Conservation (phyloP, 2,888 invertebrate species). For the Apamea epomidion region DNA sequence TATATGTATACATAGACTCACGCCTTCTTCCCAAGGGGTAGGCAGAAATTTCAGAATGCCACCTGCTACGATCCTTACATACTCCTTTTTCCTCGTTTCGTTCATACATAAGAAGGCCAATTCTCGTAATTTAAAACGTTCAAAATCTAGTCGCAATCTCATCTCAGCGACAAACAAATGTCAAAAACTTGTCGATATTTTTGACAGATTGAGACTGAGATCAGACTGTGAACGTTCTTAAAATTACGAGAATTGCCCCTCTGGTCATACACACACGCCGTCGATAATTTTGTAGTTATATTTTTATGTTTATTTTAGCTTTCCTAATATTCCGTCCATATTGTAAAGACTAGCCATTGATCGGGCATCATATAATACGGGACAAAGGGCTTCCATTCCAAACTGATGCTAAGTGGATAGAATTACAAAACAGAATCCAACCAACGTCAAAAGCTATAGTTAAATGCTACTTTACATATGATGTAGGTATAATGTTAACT, state of each 20-base stretch:
- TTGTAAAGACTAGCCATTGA: not conserved
- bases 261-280: not conserved
- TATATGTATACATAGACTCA: not conserved
- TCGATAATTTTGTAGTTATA: slow-evolving; percentile 1
- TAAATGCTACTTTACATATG: not conserved
- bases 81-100: not conserved
- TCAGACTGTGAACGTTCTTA: too few species aligned
- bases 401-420: slow-evolving; percentile 14
- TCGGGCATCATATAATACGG: slow-evolving; percentile 11
- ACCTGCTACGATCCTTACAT: not conserved
- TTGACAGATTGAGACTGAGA: too few species aligned
- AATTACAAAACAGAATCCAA: slow-evolving; percentile 32
- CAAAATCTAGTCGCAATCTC: too few species aligned
- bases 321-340: not conserved
- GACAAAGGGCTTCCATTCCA: slow-evolving; percentile 12
- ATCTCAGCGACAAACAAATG: too few species aligned
- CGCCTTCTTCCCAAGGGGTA: not conserved
- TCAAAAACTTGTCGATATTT: too few species aligned
- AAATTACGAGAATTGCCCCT: too few species aligned
- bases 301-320: slow-evolving; percentile 1
- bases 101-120: not conserved
- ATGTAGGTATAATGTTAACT: slow-evolving; percentile 11
- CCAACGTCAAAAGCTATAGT: slow-evolving; percentile 14
- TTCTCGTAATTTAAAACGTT: too few species aligned
- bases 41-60: not conserved